Conservation (phyloP, 2,113 vertebrate genomes). For the Psittacara wagleri region DNA sequence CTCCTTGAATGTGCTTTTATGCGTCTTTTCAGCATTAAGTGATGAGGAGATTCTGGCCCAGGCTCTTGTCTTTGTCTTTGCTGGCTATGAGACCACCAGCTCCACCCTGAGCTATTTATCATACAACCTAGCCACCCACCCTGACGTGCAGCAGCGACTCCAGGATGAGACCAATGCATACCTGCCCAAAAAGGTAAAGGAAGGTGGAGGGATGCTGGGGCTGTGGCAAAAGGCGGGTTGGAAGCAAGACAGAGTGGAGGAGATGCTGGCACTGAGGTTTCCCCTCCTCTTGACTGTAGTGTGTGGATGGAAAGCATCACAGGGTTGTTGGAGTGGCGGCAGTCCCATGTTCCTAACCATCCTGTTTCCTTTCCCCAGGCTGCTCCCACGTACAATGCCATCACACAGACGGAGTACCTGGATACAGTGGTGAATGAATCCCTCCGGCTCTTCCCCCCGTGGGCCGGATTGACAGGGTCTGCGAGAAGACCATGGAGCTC, state of each 20-base stretch:
- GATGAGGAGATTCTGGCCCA: slow-evolving; percentile 81
- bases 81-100: slow-evolving; percentile 82
- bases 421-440: slow-evolving; percentile 83
- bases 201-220: neutral
- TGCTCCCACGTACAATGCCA: slow-evolving; percentile 60
- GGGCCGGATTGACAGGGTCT: slow-evolving; percentile 75
- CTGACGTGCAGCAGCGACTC: slow-evolving; percentile 71
- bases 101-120: slow-evolving; percentile 69
- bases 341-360: neutral
- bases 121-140: slow-evolving; percentile 76
- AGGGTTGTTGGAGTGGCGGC: neutral
- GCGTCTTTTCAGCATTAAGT: slow-evolving; percentile 72
- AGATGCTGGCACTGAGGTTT: neutral
- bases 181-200: slow-evolving; percentile 75
- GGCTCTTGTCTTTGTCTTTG: slow-evolving; percentile 79
- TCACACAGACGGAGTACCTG: slow-evolving; percentile 85
- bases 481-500: slow-evolving; percentile 81
- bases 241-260: neutral
- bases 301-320: fast-evolving
- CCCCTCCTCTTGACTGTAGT: neutral
- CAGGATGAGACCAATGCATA: slow-evolving; percentile 76
- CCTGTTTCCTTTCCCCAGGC: slow-evolving; percentile 33
- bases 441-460: slow-evolving; percentile 74
- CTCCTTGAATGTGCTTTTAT: neutral
- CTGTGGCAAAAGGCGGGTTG: neutral